A percentile compares a stretch with the other conserved stretches of the same genome.
These are phyloP conservation scores for Protonemura montana DNA, from an alignment of 2,888 invertebrate genomes.

Conservation along the genomic window DNA sequence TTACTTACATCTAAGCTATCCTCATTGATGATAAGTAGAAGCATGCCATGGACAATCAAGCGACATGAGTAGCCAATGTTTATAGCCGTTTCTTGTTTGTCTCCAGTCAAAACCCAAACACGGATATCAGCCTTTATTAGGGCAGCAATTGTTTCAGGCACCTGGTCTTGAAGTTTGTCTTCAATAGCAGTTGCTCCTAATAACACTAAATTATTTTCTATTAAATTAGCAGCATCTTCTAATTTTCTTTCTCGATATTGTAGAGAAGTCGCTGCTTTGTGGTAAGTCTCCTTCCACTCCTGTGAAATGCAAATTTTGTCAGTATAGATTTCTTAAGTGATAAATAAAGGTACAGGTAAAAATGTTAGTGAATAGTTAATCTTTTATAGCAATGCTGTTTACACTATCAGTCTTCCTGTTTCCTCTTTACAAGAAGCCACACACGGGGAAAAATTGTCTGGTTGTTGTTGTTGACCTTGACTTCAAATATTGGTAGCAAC, in stretches of 20 bases:
- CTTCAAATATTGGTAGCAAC: too few relatives aligned
- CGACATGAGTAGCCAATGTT: slow-evolving; percentile 97
- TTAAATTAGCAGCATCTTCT: slow-evolving; percentile 90
- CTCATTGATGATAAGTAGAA: slow-evolving; percentile 88
- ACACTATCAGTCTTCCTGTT: too few relatives aligned
- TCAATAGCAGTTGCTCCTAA: slow-evolving; percentile 98
- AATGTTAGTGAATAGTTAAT: too few relatives aligned
- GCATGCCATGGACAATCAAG: slow-evolving; percentile 85
- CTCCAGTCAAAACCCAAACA: slow-evolving; percentile 98
- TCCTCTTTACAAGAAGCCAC: too few relatives aligned
- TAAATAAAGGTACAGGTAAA: too few relatives aligned
- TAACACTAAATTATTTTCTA: slow-evolving; percentile 87
- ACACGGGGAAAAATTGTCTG: too few relatives aligned
- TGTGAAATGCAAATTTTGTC: slow-evolving; percentile 54
- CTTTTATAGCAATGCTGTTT: too few relatives aligned
- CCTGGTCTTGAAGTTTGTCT: slow-evolving; percentile 91
- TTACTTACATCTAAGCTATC: slow-evolving; percentile 85
- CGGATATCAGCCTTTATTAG: slow-evolving; percentile 92
- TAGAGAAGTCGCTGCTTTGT: slow-evolving; percentile 84
- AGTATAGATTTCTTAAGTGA: neutral
- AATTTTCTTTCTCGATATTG: slow-evolving; percentile 87
- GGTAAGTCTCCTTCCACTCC: slow-evolving; percentile 86
- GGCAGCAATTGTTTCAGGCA: slow-evolving; percentile 95
- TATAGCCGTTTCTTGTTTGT: slow-evolving; percentile 99
- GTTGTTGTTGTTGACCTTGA: too few relatives aligned